Evolutionary conservation across 2,113 vertebrate species (phyloP).

Genomic region (Macrotis lagotis): DNA sequence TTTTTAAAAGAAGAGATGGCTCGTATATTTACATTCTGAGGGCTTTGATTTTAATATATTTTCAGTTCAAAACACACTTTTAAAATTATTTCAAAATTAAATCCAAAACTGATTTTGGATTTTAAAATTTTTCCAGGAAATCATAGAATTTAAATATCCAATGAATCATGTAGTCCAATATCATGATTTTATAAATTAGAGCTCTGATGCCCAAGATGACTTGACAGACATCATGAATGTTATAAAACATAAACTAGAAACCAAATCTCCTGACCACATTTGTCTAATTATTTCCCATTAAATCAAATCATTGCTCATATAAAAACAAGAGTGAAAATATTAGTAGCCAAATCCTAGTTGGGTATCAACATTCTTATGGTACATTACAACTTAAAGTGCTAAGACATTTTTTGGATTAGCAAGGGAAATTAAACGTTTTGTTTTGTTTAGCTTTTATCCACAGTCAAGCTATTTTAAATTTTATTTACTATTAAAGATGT

Average conservation of each 20-base stretch:
- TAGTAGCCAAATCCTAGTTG: neutral
- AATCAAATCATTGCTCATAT: neutral
- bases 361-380: neutral
- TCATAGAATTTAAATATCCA: neutral
- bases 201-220: neutral
- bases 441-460: too few relatives aligned
- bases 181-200: neutral
- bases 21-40: neutral
- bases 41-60: neutral
- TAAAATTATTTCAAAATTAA: neutral
- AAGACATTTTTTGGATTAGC: neutral
- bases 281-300: neutral
- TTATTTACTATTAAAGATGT: too few relatives aligned
- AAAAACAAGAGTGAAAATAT: neutral
- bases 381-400: neutral
- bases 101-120: neutral
- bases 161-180: neutral
- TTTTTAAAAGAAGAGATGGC: neutral
- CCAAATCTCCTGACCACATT: neutral
- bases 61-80: neutral
- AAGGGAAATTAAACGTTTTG: neutral
- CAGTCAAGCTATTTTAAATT: too few relatives aligned
- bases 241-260: neutral
- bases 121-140: neutral
- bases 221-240: neutral